Conservation (phyloP, 2,797 vertebrate genomes). For the Sebastes aleutianus region DNA sequence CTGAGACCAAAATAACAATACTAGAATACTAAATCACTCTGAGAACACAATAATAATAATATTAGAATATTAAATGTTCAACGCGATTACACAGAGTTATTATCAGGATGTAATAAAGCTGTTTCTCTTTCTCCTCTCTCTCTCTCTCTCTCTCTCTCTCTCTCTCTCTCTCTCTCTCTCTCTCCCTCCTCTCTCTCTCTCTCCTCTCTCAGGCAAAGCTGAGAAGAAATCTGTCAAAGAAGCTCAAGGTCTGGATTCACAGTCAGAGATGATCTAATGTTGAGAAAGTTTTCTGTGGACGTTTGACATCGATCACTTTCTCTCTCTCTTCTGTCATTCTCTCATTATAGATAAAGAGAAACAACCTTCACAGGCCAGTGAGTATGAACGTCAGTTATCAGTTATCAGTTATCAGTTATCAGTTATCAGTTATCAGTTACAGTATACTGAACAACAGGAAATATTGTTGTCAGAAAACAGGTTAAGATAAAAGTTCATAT, state of each 20-base stretch:
- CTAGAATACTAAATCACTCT: too few species aligned
- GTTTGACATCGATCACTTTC: neutral
- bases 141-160: neutral
- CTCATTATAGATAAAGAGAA: constrained; percentile 55
- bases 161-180: neutral
- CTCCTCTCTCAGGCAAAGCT: constrained; percentile 2
- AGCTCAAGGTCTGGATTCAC: constrained; percentile 44
- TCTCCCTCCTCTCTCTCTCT: too few species aligned
- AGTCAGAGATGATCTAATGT: neutral
- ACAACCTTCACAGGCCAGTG: constrained; percentile 32
- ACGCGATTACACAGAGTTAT: too few species aligned
- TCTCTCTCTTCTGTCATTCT: neutral
- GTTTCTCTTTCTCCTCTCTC: too few species aligned
- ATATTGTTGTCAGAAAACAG: too few species aligned
- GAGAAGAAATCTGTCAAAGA: constrained; percentile 59
- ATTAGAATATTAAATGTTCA: too few species aligned
- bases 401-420: too few species aligned
- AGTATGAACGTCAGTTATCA: constrained; percentile 19
- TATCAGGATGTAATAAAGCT: too few species aligned
- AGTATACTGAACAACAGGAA: too few species aligned
- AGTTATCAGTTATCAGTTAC: too few species aligned
- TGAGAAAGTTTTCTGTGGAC: neutral
- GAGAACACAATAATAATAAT: too few species aligned
- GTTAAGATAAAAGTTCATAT: neutral
- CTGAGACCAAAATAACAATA: too few species aligned